Base-by-base conservation (phyloP, 2,888 invertebrate genomes). In the Folsomia manolachei region DNA sequence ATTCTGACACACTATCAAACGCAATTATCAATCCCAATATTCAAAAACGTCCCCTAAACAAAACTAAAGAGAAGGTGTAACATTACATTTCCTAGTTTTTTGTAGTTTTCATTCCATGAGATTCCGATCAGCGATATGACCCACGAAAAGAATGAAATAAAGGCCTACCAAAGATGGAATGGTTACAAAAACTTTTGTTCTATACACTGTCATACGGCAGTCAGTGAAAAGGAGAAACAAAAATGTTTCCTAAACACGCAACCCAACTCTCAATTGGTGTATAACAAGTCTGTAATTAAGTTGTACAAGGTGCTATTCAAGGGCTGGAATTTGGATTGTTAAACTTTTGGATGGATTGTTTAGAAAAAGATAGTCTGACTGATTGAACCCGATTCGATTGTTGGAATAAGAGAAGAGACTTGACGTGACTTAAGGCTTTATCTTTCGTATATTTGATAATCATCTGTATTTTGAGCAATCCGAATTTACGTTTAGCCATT, bases 241-340 rank as follows among this genome's bases (percentile, higher is more conserved):
- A 56, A 56, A 56, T 56, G 21, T 21, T 56, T 56, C 56, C 56
- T 39, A 56, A 56, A 56, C 56, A 56, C 56, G 56, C 56, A 56
- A 56, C 56, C 7, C 21, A 4, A 19, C n/a, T 4, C 39, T 9
- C 39, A 39, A 39, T 56, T 56, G 19, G 56, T 51, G 51, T 56
- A 56, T 56, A 56, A 56, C 63, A 25, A 66, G 52, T 27, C 52
- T 66, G 65, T 66, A 66, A 66, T 66, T 66, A 66, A 66, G 52
- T 66, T 66, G 65, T 66, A 64, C 64, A 66, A 66, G 65, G 65
- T 66, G 65, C 51, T 66, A 66, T 21, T 39, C 51, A 51, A 52
- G 65, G 65, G 65, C 23, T 66, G 39, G 65, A 56, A 56, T 56
- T 56, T 56, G 21, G 56, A 56, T 56, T 56, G 56, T 56, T 56